These are phyloP conservation scores for Olivierus martensii DNA, from an alignment of 1,140 invertebrate species.

Conservation along the genomic window DNA sequence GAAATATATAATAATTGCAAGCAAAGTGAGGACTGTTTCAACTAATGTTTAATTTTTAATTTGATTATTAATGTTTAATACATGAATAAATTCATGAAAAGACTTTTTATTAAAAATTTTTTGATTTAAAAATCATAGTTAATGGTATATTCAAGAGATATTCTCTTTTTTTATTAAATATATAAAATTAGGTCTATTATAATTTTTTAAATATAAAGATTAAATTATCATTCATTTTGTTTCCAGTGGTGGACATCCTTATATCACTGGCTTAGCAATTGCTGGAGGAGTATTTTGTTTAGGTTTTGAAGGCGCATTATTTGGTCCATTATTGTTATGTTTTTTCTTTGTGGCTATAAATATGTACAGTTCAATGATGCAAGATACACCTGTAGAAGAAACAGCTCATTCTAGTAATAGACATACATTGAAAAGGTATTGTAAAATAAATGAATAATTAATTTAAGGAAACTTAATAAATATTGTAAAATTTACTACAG, in stretches of 20 bases:
- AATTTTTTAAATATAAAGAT: too few relatives aligned
- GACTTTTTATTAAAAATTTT: too few relatives aligned
- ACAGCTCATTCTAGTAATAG: background rate
- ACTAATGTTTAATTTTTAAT: too few relatives aligned
- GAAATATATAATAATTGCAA: too few relatives aligned
- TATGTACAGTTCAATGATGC: conserved; percentile 38
- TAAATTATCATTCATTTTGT: conserved; percentile 4
- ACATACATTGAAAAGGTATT: background rate
- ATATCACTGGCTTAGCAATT: conserved; percentile 92
- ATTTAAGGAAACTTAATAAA: background rate
- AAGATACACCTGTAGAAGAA: conserved; percentile 4
- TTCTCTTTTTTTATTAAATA: too few relatives aligned
- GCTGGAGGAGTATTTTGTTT: conserved; percentile 96
- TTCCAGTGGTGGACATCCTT: conserved; percentile 83
- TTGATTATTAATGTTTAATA: too few relatives aligned
- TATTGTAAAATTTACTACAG: too few relatives aligned
- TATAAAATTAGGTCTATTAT: too few relatives aligned
- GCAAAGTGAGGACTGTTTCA: too few relatives aligned
- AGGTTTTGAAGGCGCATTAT: conserved; percentile 89
- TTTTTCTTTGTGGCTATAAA: conserved; percentile 65
- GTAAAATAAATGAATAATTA: background rate
- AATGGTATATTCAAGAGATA: too few relatives aligned
- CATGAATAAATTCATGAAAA: too few relatives aligned
- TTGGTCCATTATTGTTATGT: conserved; percentile 87
- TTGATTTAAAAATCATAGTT: too few relatives aligned